phyloP scores from a whole-genome alignment of 1,140 invertebrate genomes.

The Stratiolaelaps scimitus region DNA sequence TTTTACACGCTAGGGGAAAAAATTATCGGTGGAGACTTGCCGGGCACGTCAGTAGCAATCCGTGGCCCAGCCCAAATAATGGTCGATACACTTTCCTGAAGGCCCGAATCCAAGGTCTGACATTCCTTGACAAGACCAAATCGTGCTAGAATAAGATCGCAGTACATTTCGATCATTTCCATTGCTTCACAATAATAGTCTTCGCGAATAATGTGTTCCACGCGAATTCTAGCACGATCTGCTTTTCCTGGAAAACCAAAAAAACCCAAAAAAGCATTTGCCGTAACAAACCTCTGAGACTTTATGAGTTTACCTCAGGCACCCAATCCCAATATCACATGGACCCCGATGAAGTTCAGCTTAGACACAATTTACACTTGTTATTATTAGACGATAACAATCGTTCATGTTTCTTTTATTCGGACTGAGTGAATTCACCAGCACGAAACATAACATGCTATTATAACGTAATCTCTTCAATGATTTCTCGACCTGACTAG shows the following conservation, averaged over 20 bases:
- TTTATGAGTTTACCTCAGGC: too few species aligned
- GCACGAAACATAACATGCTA: too few species aligned
- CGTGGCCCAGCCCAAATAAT: slow-evolving; percentile 92
- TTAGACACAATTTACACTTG: too few species aligned
- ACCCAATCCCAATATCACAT: too few species aligned
- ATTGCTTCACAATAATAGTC: slow-evolving; percentile 98
- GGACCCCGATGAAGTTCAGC: too few species aligned
- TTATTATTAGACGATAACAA: too few species aligned
- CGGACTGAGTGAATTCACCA: too few species aligned
- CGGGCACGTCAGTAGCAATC: slow-evolving; percentile 40
- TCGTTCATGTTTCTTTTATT: too few species aligned
- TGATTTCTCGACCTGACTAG: too few species aligned
- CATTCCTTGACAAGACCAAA: slow-evolving; percentile 95
- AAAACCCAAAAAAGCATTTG: not conserved
- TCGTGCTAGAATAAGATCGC: slow-evolving; percentile 87
- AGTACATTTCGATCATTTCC: slow-evolving; percentile 98
- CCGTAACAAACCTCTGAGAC: too few species aligned
- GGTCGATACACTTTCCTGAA: slow-evolving; percentile 88
- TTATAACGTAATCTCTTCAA: too few species aligned
- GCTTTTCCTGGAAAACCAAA: slow-evolving; percentile 53
- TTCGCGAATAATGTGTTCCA: slow-evolving; percentile 96
- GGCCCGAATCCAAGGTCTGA: slow-evolving; percentile 87
- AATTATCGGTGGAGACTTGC: not conserved
- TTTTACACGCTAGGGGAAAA: too few species aligned
- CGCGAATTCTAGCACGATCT: slow-evolving; percentile 83